phyloP scores from a whole-genome alignment of 2,888 invertebrate species.

The Periphyllus acericola region DNA sequence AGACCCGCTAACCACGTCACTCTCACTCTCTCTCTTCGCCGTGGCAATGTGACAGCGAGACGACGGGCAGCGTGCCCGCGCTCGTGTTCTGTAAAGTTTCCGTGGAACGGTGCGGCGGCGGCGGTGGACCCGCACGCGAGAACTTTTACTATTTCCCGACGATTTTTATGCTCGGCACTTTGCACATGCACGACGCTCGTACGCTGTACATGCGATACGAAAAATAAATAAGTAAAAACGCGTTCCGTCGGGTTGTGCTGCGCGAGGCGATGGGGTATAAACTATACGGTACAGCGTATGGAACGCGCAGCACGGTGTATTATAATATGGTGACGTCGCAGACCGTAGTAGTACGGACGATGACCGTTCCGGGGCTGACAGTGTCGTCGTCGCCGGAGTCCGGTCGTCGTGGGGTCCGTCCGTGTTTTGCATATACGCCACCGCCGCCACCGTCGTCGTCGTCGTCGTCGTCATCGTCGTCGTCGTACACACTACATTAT shows the following conservation, averaged over 20 bases:
- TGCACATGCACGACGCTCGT: too few relatives aligned
- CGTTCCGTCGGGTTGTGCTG: too few relatives aligned
- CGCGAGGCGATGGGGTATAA: too few relatives aligned
- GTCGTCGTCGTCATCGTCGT: background rate
- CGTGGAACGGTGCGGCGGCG: too few relatives aligned
- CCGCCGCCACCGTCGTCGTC: background rate
- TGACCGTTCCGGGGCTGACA: background rate
- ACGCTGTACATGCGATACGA: too few relatives aligned
- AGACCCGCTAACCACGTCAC: background rate
- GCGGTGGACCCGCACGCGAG: background rate
- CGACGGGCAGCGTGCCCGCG: too few relatives aligned
- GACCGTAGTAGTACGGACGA: background rate
- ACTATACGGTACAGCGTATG: too few relatives aligned
- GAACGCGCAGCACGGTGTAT: too few relatives aligned
- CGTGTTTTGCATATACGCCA: slow-evolving; percentile 47
- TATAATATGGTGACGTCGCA: background rate
- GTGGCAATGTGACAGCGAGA: too few relatives aligned
- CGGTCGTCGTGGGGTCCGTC: slow-evolving; percentile 29
- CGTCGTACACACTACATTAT: slow-evolving; percentile 30
- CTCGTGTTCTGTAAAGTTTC: too few relatives aligned
- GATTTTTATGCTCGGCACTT: background rate
- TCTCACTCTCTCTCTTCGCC: background rate
- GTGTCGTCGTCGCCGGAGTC: slow-evolving; percentile 17
- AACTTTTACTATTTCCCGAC: background rate
- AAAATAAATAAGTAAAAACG: too few relatives aligned